phyloP scores from a whole-genome alignment of 1,140 invertebrate genomes.

The Eurosta solidaginis region DNA sequence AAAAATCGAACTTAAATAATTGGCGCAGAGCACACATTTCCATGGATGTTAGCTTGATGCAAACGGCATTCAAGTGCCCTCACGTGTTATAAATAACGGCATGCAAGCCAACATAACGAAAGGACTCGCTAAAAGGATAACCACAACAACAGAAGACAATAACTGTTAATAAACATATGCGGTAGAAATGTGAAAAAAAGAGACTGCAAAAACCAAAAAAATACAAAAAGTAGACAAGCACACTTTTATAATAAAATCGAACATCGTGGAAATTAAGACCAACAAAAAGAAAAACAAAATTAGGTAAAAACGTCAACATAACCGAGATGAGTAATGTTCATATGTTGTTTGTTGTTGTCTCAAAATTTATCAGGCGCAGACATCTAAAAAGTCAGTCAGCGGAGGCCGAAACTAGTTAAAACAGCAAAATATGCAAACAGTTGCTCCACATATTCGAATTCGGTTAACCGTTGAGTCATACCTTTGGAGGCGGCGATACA shows the following conservation, averaged over 20 bases:
- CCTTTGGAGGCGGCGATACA: conserved; percentile 48
- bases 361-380: neutral
- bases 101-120: neutral
- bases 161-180: conserved; percentile 5
- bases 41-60: too few species aligned
- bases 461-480: neutral
- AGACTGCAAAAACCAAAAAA: neutral
- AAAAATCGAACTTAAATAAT: too few species aligned
- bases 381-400: neutral
- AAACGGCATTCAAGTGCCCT: too few species aligned
- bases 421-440: neutral
- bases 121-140: neutral
- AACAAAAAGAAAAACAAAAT: too few species aligned
- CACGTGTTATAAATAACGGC: too few species aligned
- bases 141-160: neutral
- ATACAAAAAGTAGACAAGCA: neutral
- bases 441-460: conserved; percentile 2
- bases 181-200: too few species aligned
- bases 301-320: too few species aligned
- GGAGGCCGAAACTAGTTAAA: neutral
- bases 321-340: conserved; percentile 13
- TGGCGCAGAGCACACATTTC: too few species aligned
- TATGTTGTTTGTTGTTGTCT: neutral
- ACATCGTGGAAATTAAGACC: neutral
- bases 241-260: too few species aligned